Evolutionary conservation across 2,113 vertebrate genomes (phyloP), one percentile per base, ranked within the genome.

Genomic region (Anguilla japonica): DNA sequence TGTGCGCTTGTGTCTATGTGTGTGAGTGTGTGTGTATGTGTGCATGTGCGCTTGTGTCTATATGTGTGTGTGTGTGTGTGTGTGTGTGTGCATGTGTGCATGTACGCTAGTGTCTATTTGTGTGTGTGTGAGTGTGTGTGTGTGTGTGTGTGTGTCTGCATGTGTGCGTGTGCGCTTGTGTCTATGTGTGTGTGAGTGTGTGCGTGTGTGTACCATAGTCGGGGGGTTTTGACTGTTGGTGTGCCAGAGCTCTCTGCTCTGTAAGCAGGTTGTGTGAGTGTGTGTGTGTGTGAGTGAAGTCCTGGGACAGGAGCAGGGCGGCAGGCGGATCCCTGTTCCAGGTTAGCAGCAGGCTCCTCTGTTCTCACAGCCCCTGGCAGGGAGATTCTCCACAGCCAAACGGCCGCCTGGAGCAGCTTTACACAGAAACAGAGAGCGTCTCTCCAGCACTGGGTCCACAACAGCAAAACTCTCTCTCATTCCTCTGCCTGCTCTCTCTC

Each of bases 171-270:
- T 85, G 26, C 20, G 83, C 2, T 7, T 88, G 56, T 82, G 39
- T 84, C 2, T 85, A 3, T 83, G 2, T 53, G 80, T 83, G 8
- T 87, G 9, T 9, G 2, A 85, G 22, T 88, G n/a, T 75, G 43
- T 46, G 43, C 2, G 43, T 8, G 43, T 8, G 43, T 8, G 43
- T 8, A 8, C 83, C 57, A 50, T 56, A 20, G 20, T 3, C n/a
- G 22, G 26, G 63, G 63, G 5, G 63, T 71, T 34, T 34, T 71
- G 63, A 71, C 26, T 60, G 56, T 60, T 60, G 20, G 63, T 71
- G 63, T 71, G 63, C 63, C 63, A 71, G 4, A 71, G 63, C 63
- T 71, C 9, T 71, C 26, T n/a, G 63, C 63, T 8, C 63, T 71
- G 26, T 29, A 71, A 82, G 26, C 9, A 50, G 40, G 41, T 50